Evolutionary conservation across 2,113 vertebrate species (phyloP).

Genomic region (Electrona antarctica): DNA sequence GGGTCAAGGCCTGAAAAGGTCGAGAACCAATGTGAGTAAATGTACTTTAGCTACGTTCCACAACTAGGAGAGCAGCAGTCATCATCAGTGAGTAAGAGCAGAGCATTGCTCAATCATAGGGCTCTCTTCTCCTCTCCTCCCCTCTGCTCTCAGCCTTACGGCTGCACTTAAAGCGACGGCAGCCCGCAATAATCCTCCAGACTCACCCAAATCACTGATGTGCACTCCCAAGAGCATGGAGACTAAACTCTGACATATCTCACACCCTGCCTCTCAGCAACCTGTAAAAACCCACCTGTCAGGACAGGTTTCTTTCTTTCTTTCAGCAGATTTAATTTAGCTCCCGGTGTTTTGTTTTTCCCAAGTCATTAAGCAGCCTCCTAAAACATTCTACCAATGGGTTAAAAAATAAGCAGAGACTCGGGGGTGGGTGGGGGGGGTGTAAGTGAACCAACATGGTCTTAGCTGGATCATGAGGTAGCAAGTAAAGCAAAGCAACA

Average conservation of each 20-base stretch:
- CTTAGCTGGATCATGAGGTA: slow-evolving; percentile 12
- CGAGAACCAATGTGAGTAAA: no score
- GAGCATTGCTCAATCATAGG: slow-evolving; percentile 35
- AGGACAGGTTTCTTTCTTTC: neutral
- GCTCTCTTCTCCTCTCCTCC: neutral
- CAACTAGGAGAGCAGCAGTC: slow-evolving; percentile 25
- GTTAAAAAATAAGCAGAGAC: neutral
- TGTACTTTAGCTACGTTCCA: neutral
- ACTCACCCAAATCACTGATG: neutral
- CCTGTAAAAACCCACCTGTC: neutral
- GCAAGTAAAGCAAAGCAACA: neutral
- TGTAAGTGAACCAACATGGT: neutral
- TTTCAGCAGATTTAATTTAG: neutral
- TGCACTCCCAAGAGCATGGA: neutral
- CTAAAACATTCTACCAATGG: neutral
- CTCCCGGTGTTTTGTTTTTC: neutral
- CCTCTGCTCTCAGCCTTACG: neutral
- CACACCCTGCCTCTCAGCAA: slow-evolving; percentile 1
- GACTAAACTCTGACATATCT: neutral
- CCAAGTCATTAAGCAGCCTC: neutral
- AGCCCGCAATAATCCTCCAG: neutral
- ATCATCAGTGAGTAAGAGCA: neutral
- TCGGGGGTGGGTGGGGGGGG: neutral
- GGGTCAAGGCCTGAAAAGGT: no score
- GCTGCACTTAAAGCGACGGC: slow-evolving; percentile 34